Conservation (phyloP, 2,797 vertebrate species). For the Melanotaenia boesemani region DNA sequence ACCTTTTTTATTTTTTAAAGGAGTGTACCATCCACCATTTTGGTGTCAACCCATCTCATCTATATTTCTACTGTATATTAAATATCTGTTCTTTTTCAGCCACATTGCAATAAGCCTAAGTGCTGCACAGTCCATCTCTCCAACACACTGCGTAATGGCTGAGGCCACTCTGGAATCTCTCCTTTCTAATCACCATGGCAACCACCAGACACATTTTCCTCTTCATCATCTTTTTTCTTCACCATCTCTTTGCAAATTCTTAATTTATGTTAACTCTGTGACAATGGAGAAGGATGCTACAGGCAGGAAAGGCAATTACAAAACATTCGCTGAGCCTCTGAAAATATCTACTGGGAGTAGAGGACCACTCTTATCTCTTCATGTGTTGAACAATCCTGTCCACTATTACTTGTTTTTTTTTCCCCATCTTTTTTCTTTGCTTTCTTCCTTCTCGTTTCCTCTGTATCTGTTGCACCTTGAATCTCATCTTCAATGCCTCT, state of each 20-base stretch:
- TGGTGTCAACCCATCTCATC: conserved; percentile 62
- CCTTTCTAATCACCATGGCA: conserved; percentile 71
- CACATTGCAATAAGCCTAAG: conserved; percentile 79
- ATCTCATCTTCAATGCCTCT: conserved; percentile 15
- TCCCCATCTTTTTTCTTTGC: conserved; percentile 2
- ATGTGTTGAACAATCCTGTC: conserved; percentile 34
- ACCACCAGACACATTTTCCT: conserved; percentile 62
- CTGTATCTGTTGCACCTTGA: conserved; percentile 9
- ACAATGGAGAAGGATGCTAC: conserved; percentile 47
- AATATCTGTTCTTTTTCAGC: conserved; percentile 71
- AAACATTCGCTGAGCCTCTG: conserved; percentile 60
- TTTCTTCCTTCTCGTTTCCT: neutral
- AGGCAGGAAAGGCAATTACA: conserved; percentile 42
- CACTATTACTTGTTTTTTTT: neutral
- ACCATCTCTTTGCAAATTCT: conserved; percentile 62
- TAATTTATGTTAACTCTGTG: conserved; percentile 64
- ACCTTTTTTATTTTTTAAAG: conserved; percentile 44
- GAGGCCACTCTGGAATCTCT: conserved; percentile 72
- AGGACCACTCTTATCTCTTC: conserved; percentile 38
- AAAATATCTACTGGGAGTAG: conserved; percentile 52
- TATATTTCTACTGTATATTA: conserved; percentile 50
- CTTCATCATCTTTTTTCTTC: conserved; percentile 33
- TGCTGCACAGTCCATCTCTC: conserved; percentile 74
- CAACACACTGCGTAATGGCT: conserved; percentile 70
- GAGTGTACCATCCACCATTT: conserved; percentile 67